phyloP scores from a whole-genome alignment of 30 jellyfish, hydroid and myxozoan genomes.

The Chironex yamaguchii region DNA sequence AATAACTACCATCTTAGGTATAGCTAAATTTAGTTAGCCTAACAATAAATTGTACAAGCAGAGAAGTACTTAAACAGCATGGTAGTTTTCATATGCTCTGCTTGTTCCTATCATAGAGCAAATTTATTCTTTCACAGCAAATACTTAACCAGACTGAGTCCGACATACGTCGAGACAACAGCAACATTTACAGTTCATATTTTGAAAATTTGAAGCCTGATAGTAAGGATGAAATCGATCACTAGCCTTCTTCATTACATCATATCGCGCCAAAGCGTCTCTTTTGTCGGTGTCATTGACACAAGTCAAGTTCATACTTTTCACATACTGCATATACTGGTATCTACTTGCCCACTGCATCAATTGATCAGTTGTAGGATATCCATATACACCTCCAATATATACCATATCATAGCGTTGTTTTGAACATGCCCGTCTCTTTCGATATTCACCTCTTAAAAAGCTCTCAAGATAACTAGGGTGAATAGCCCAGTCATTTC shows the following conservation, averaged over 20 bases:
- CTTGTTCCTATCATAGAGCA: too few species aligned
- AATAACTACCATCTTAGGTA: neutral
- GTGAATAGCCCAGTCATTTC: conserved; percentile 79
- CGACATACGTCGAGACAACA: neutral
- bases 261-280: neutral
- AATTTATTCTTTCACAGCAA: neutral
- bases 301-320: neutral
- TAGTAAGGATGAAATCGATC: neutral
- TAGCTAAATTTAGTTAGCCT: too few species aligned
- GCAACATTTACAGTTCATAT: neutral
- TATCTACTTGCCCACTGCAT: neutral
- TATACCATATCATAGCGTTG: neutral
- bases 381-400: neutral
- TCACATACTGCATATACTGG: neutral
- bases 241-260: too few species aligned
- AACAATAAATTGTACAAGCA: neutral
- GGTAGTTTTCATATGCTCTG: too few species aligned
- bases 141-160: neutral
- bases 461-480: conserved; percentile 71
- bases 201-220: neutral
- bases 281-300: neutral
- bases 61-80: neutral
- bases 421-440: conserved; percentile 31
- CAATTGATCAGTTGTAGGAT: neutral
- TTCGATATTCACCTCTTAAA: conserved; percentile 68